Percentiles rank a stretch among this genome's conserved stretches.
phyloP scores from a whole-genome alignment of 2,888 invertebrate genomes.

The Drosophila robusta region DNA sequence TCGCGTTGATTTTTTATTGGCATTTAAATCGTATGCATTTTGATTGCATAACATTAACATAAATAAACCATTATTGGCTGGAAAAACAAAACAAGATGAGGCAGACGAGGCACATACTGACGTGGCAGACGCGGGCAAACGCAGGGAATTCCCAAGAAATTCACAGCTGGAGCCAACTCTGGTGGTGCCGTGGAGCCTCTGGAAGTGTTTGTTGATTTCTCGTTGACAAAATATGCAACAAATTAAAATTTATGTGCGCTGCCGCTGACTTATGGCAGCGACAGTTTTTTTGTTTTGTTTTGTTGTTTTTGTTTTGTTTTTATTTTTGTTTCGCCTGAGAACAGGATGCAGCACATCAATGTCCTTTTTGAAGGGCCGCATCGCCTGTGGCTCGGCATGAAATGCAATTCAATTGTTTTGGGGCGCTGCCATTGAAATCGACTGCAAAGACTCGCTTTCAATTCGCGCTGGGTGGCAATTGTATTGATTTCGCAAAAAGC shows the following conservation, averaged over 20 bases:
- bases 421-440: constrained; percentile 49
- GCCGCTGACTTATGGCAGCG: constrained; percentile 64
- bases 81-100: constrained; percentile 7
- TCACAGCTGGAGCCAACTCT: constrained; percentile 81
- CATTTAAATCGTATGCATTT: constrained; percentile 82
- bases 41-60: constrained; percentile 83
- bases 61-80: constrained; percentile 80
- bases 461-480: constrained; percentile 82
- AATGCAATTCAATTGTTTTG: constrained; percentile 83
- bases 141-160: constrained; percentile 84
- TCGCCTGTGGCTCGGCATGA: constrained; percentile 50
- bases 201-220: constrained; percentile 69
- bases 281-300: constrained; percentile 9
- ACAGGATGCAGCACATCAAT: constrained; percentile 81
- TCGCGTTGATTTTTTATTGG: constrained; percentile 81
- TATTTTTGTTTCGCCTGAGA: neutral
- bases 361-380: constrained; percentile 58
- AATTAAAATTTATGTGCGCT: constrained; percentile 78
- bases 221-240: constrained; percentile 81
- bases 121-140: constrained; percentile 12
- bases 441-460: constrained; percentile 26
- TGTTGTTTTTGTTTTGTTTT: neutral
- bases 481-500: constrained; percentile 78
- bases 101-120: constrained; percentile 10
- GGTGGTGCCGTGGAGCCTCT: neutral